A percentile compares a stretch with the other conserved stretches of the same genome.
Evolutionary conservation across 1,140 invertebrate genomes (phyloP).

Genomic region (Mamestra configurata): DNA sequence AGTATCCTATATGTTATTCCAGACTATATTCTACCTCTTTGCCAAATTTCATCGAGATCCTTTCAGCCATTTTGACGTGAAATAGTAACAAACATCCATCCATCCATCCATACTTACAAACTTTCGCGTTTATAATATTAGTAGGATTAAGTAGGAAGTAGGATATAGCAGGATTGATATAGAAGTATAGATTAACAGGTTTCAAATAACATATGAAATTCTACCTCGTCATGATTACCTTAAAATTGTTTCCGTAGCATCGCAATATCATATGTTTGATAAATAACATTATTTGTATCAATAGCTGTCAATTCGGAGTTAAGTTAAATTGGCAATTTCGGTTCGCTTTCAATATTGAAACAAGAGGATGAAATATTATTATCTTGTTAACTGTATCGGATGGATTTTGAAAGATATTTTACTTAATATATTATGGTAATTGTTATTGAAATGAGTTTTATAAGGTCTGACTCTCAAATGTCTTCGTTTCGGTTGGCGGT

Average conservation of each 20-base stretch:
- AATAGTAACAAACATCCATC: too few species aligned
- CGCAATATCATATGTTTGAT: neutral
- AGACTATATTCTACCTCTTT: too few species aligned
- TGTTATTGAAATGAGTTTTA: neutral
- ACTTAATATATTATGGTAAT: neutral
- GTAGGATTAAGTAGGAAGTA: too few species aligned
- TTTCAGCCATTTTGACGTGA: too few species aligned
- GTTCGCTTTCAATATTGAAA: conserved; percentile 6
- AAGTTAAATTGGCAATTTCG: neutral
- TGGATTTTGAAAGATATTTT: neutral
- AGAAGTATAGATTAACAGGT: too few species aligned
- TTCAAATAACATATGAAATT: neutral
- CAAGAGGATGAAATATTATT: neutral
- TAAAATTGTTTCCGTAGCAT: neutral
- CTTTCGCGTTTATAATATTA: too few species aligned
- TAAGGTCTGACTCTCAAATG: too few species aligned
- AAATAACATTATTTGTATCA: neutral
- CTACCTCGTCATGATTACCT: neutral
- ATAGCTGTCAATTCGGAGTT: conserved; percentile 5
- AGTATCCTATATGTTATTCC: too few species aligned
- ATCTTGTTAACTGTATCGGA: neutral
- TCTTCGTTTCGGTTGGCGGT: too few species aligned
- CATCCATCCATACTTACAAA: too few species aligned
- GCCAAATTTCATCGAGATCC: too few species aligned
- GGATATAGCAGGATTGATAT: too few species aligned